Conservation (phyloP, 2,888 invertebrate species). For the Leistus spinibarbis region DNA sequence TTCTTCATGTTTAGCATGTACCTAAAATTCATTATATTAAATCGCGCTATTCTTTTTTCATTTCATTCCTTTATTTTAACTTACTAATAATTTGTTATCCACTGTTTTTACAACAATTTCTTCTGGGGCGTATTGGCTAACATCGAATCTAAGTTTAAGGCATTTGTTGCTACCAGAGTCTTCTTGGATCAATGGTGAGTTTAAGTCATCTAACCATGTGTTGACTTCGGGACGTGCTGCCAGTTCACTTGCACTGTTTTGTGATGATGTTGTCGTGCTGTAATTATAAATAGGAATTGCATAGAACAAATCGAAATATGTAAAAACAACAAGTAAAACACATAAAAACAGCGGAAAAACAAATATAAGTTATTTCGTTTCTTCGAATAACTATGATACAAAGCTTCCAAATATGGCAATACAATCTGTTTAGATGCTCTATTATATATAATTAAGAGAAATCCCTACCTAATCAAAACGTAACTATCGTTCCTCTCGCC, state of each 20-base stretch:
- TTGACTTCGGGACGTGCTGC: conserved; percentile 62
- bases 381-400: no score
- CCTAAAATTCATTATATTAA: conserved; percentile 62
- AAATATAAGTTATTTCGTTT: no score
- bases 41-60: background rate
- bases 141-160: conserved; percentile 94
- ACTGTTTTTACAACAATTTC: conserved; percentile 99
- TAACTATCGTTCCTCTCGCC: no score
- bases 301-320: conserved; percentile 51
- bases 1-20: conserved; percentile 98
- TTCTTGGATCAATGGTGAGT: conserved; percentile 92
- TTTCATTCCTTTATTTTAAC: conserved; percentile 48
- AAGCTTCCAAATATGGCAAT: no score
- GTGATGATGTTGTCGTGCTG: conserved; percentile 66
- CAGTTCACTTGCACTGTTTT: conserved; percentile 66
- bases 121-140: conserved; percentile 95
- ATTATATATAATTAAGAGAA: no score
- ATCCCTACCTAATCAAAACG: no score
- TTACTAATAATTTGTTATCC: conserved; percentile 94
- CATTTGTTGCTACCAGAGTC: conserved; percentile 88
- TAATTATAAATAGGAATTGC: no score
- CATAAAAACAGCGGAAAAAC: background rate
- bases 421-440: no score
- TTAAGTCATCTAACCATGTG: conserved; percentile 84
- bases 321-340: background rate